Percentiles rank a stretch among this genome's conserved stretches.
Evolutionary conservation across 2,113 vertebrate species (phyloP).

Genomic region (Mobula hypostoma): DNA sequence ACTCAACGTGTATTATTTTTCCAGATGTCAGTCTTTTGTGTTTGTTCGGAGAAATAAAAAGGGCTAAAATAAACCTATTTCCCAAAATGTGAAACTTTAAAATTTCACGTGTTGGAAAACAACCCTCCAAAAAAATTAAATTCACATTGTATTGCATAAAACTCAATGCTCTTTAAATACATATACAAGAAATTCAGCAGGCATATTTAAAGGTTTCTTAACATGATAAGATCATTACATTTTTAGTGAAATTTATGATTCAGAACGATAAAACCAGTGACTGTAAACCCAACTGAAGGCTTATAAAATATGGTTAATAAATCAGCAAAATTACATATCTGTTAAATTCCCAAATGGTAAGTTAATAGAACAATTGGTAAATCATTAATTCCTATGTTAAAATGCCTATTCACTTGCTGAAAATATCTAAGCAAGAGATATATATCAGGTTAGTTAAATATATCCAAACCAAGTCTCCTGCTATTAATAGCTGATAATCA

Average conservation of each 20-base stretch:
- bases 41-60: constrained; percentile 22
- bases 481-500: not conserved
- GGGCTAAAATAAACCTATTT: constrained; percentile 1
- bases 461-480: not conserved
- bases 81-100: constrained; percentile 13
- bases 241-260: not conserved
- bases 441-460: not conserved
- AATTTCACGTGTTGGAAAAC: not conserved
- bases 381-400: not conserved
- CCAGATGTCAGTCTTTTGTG: constrained; percentile 22
- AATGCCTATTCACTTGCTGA: not conserved
- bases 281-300: not conserved
- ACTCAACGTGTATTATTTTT: not conserved
- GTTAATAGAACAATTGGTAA: not conserved
- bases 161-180: not conserved
- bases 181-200: not conserved
- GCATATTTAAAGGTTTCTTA: not conserved
- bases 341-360: not conserved
- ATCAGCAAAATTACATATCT: not conserved
- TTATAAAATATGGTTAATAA: not conserved
- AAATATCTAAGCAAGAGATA: not conserved
- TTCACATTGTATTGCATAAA: not conserved
- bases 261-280: not conserved
- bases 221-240: not conserved
- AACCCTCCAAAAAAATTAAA: constrained; percentile 2